phyloP scores from a whole-genome alignment of 2,113 vertebrate genomes.

The Hemichromis elongatus region DNA sequence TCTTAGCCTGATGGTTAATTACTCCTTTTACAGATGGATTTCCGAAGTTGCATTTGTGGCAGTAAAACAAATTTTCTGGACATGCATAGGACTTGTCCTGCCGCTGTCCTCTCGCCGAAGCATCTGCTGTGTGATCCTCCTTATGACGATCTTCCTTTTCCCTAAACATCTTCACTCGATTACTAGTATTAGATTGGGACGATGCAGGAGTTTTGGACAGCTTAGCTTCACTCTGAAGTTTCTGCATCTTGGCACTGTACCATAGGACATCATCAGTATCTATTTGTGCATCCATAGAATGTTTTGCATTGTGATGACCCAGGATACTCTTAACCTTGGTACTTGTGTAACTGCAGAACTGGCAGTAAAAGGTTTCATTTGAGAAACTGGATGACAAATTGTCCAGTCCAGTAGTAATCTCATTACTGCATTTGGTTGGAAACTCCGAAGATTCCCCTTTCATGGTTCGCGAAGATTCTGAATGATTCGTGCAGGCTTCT shows the following conservation, averaged over 20 bases:
- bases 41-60: conserved; percentile 55
- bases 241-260: conserved; percentile 75
- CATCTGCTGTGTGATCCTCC: not conserved
- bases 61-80: conserved; percentile 49
- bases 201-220: not conserved
- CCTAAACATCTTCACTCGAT: not conserved
- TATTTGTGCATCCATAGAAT: conserved; percentile 69
- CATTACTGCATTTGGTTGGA: rapidly evolving
- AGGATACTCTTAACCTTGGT: conserved; percentile 81
- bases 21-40: conserved; percentile 20
- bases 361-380: conserved; percentile 75
- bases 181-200: not conserved
- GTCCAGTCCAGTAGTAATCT: not conserved
- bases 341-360: conserved; percentile 82
- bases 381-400: not conserved
- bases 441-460: not conserved
- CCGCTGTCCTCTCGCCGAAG: rapidly evolving
- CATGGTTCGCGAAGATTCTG: not conserved
- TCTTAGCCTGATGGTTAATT: conserved; percentile 33
- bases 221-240: conserved; percentile 30
- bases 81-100: not conserved
- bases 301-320: conserved; percentile 85
- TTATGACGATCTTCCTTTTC: not conserved
- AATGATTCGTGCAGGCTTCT: not conserved
- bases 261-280: conserved; percentile 71